Evolutionary conservation across 2,888 invertebrate genomes (phyloP).

Genomic region (Osedax fenrisi): DNA sequence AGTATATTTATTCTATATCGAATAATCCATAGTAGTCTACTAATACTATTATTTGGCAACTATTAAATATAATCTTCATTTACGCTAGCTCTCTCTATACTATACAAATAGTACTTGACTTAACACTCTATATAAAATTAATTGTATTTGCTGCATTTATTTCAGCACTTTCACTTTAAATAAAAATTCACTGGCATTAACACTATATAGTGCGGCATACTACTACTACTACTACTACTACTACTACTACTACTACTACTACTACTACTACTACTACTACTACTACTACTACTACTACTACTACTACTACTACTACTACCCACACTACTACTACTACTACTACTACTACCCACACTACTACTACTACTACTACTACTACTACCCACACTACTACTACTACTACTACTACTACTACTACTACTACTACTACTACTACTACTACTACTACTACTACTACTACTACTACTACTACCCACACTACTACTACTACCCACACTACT

Average conservation of each 20-base stretch:
- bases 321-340: neutral
- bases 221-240: constrained; percentile 4
- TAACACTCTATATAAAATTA: no score
- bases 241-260: constrained; percentile 5
- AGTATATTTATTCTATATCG: no score
- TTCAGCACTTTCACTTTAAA: no score
- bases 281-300: constrained; percentile 5
- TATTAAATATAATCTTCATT: no score
- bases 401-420: neutral
- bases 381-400: neutral
- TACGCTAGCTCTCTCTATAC: no score
- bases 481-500: constrained; percentile 34
- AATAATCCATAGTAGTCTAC: no score
- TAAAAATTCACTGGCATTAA: no score
- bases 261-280: constrained; percentile 3
- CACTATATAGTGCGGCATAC: no score
- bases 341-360: neutral
- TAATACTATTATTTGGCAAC: no score
- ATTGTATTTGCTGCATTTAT: no score
- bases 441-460: constrained; percentile 31
- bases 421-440: neutral
- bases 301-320: constrained; percentile 4
- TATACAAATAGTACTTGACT: no score
- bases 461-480: constrained; percentile 38
- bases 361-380: neutral